phyloP scores from a whole-genome alignment of 2,113 vertebrate genomes.

The Azemiops feae region DNA sequence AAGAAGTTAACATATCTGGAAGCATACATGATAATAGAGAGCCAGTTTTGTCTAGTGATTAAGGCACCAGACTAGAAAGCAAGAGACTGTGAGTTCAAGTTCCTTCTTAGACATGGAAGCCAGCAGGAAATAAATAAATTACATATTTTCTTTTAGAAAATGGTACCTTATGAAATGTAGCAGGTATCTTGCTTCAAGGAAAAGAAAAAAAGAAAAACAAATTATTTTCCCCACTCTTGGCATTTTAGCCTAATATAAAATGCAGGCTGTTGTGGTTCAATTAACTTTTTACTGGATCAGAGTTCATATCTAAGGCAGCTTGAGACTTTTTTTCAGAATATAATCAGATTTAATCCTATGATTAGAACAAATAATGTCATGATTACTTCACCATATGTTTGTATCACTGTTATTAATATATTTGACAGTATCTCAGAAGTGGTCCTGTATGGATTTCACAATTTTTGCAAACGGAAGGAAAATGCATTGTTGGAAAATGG shows the following conservation, averaged over 20 bases:
- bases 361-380: background rate
- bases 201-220: background rate
- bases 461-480: background rate
- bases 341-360: background rate
- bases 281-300: background rate
- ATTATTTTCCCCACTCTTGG: background rate
- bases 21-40: background rate
- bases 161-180: background rate
- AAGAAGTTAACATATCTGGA: conserved; percentile 8
- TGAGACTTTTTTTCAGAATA: background rate
- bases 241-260: background rate
- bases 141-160: conserved; percentile 27
- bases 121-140: background rate
- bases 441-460: background rate
- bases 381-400: background rate
- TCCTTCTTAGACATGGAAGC: background rate
- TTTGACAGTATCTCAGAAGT: background rate
- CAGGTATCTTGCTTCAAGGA: background rate
- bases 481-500: background rate
- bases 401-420: background rate
- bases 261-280: background rate
- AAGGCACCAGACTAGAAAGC: background rate
- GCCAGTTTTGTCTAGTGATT: background rate
- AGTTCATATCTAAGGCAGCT: background rate
- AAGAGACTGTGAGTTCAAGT: background rate